These are phyloP conservation scores for Aphaenogaster ashmeadi DNA, from an alignment of 1,140 invertebrate genomes.

Conservation along the genomic window DNA sequence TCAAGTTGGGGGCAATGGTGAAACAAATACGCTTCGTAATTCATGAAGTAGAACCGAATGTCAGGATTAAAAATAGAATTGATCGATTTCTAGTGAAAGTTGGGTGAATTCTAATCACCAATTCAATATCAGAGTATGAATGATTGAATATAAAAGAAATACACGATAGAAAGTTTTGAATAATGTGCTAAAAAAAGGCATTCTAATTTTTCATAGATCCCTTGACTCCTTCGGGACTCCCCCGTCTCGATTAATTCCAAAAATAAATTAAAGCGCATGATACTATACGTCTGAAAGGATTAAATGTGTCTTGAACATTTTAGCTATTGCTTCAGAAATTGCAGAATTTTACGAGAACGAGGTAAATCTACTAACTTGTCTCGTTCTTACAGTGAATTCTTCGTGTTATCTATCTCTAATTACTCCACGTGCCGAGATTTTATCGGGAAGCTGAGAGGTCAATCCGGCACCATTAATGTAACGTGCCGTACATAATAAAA, in stretches of 20 bases:
- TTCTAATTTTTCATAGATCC: neutral
- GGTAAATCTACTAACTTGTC: neutral
- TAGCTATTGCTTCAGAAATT: neutral
- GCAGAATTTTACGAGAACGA: neutral
- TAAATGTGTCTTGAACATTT: neutral
- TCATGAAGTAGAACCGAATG: neutral
- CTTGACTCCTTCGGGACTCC: no score
- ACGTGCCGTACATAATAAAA: neutral
- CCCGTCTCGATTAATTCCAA: no score
- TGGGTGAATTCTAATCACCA: neutral
- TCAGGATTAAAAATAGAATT: neutral
- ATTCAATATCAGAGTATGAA: neutral
- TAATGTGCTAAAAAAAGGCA: neutral
- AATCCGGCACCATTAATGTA: neutral
- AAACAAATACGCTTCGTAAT: neutral
- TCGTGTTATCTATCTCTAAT: neutral
- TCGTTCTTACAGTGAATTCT: neutral
- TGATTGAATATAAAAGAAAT: neutral
- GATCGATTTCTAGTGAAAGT: neutral
- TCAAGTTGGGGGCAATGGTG: neutral
- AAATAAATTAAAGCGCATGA: no score
- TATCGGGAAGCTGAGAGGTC: neutral
- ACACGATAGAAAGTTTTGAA: neutral
- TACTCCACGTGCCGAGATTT: neutral
- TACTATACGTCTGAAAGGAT: neutral